Evolutionary conservation across 2,888 invertebrate genomes (phyloP).

Genomic region (Eueremaeus valkanovi): DNA sequence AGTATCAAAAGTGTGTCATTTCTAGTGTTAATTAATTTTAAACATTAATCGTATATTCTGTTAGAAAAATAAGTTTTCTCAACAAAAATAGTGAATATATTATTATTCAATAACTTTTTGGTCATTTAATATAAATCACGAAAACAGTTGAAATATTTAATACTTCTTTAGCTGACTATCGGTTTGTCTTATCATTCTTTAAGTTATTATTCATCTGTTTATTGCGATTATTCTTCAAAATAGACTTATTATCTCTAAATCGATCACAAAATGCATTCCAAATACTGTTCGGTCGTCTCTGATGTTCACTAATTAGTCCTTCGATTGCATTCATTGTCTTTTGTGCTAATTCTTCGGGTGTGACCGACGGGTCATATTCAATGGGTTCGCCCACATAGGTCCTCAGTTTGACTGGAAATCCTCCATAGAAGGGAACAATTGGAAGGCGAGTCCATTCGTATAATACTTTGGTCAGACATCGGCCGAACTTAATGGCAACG

Average conservation of each 20-base stretch:
- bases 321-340: constrained; percentile 74
- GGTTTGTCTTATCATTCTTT: neutral
- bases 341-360: constrained; percentile 72
- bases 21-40: too few species aligned
- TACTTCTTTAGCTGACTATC: neutral
- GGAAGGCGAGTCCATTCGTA: constrained; percentile 83
- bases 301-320: constrained; percentile 71
- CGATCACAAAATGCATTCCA: constrained; percentile 67
- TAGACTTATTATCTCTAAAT: constrained; percentile 10
- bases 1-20: too few species aligned
- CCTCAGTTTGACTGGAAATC: constrained; percentile 89
- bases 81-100: too few species aligned
- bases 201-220: neutral
- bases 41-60: too few species aligned
- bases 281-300: constrained; percentile 82
- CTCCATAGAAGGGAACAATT: constrained; percentile 89
- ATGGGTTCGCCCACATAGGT: constrained; percentile 85
- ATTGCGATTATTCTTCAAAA: neutral
- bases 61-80: too few species aligned
- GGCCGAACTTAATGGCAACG: constrained; percentile 61
- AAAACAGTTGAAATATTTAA: neutral
- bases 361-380: constrained; percentile 64
- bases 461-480: constrained; percentile 68
- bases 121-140: too few species aligned
- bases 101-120: too few species aligned